These are phyloP conservation scores for Marmota flaviventris DNA, from an alignment of 2,113 vertebrate genomes.

Conservation along the genomic window DNA sequence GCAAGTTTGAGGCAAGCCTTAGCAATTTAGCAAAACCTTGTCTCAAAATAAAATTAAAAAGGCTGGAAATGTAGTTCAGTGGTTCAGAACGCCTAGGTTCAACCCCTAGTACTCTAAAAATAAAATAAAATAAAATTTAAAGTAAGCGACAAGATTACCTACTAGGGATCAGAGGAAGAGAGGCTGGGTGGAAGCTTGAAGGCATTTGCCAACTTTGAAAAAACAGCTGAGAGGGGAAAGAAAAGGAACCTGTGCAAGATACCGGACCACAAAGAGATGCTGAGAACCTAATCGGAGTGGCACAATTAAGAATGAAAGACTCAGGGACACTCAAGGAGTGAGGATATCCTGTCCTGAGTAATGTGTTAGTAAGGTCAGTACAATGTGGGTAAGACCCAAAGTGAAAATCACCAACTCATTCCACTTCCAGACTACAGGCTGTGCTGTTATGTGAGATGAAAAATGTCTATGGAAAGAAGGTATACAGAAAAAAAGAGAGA, in stretches of 20 bases:
- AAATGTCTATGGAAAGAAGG: background rate
- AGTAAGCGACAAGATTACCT: background rate
- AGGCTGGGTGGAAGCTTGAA: background rate
- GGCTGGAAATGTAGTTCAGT: too few relatives aligned
- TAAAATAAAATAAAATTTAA: background rate
- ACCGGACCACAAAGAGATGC: background rate
- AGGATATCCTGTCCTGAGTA: background rate
- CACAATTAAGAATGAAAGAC: background rate
- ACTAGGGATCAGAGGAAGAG: background rate
- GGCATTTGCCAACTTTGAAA: conserved; percentile 2
- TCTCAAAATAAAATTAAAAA: too few relatives aligned
- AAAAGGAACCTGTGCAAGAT: background rate
- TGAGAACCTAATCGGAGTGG: background rate
- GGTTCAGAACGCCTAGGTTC: too few relatives aligned
- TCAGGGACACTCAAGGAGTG: background rate
- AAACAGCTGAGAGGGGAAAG: background rate
- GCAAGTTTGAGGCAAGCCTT: too few relatives aligned
- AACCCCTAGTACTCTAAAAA: too few relatives aligned
- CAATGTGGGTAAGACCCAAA: background rate
- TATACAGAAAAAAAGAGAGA: too few relatives aligned
- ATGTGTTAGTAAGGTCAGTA: background rate
- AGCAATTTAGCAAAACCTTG: too few relatives aligned
- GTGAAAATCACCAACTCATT: background rate
- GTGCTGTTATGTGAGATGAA: background rate
- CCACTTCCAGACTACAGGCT: background rate